A percentile compares a stretch with the other conserved stretches of the same genome.
phyloP scores from a whole-genome alignment of 2,113 vertebrate genomes.

The Promerops cafer region DNA sequence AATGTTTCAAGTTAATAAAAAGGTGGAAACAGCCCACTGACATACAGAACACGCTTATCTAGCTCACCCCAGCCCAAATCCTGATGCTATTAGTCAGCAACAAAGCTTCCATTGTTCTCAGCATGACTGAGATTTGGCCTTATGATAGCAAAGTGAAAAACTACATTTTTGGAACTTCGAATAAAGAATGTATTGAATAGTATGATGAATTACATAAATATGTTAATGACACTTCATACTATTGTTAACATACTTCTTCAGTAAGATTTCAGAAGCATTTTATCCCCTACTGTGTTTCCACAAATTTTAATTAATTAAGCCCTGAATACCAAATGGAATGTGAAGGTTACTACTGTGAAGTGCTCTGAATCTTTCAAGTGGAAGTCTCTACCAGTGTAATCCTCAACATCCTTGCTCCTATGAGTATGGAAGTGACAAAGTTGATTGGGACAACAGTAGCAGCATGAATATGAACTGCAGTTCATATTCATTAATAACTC shows the following conservation, averaged over 20 bases:
- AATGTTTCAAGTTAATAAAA: constrained; percentile 62
- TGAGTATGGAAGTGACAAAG: neutral
- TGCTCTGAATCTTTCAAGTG: constrained; percentile 41
- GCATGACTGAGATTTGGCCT: constrained; percentile 41
- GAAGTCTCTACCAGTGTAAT: constrained; percentile 1
- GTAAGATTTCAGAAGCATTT: constrained; percentile 7
- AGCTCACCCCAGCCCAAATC: constrained; percentile 50
- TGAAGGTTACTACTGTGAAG: constrained; percentile 61
- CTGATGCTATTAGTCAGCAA: constrained; percentile 53
- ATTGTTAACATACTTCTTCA: constrained; percentile 6
- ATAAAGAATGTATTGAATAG: constrained; percentile 35
- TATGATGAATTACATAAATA: constrained; percentile 39
- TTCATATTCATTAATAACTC: no score
- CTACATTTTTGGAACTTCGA: constrained; percentile 28
- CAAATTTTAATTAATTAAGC: constrained; percentile 56
- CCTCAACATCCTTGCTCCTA: neutral
- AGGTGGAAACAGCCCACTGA: constrained; percentile 53
- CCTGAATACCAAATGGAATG: constrained; percentile 44
- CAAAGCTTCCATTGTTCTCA: constrained; percentile 51
- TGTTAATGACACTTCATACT: constrained; percentile 10
- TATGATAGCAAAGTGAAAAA: constrained; percentile 52
- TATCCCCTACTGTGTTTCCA: constrained; percentile 39
- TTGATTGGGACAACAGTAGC: neutral
- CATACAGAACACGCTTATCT: constrained; percentile 54
- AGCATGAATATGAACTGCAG: neutral